Evolutionary conservation across 2,113 vertebrate species (phyloP), one percentile per base, ranked within the genome.

Genomic region (Poeciliopsis prolifica): DNA sequence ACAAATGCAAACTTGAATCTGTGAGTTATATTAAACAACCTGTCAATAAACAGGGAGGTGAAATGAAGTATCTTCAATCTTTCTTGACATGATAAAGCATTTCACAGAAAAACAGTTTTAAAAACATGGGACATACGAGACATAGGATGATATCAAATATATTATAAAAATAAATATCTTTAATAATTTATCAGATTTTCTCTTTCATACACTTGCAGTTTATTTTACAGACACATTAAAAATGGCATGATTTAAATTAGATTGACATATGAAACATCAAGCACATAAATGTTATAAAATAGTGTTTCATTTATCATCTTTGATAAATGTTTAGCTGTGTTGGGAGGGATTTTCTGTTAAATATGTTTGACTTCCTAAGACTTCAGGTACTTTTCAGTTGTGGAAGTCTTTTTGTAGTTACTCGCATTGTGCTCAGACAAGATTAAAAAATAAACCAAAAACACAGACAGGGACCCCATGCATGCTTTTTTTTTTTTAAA

Each of bases 101-200:
- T 58, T 4, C 15, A 48, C 4, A 61, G 28, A 67, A 60, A 71
- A 17, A 61, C n/a, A 68, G 65, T 61, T 42, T 66, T 12, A 67
- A 51, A 24, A 19, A 37, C 37, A n/a, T 61, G n/a, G 40, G 10
- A 58, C 6, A 31, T 54, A 22, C 11, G 62, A 12, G 22, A 61
- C 26, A 65, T 62, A 82, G 42, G 40, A 74, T 80, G 29, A 70
- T 19, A 35, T 73, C 48, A 63, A 74, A 37, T 63, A 54, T 79
- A 70, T 85, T 93, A 89, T 78, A 89, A 94, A 94, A 95, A 94
- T 94, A 94, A 87, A 94, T 35, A 88, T 92, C 91, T 94, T 94
- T 95, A 94, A 94, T 94, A 90, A 77, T 87, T 86, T 83, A 22
- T 80, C 86, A 61, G 65, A 86, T 71, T 81, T 87, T 87, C 80